These are phyloP conservation scores for Onychomys arenicola DNA, from an alignment of 2,797 vertebrate genomes.

Conservation along the genomic window DNA sequence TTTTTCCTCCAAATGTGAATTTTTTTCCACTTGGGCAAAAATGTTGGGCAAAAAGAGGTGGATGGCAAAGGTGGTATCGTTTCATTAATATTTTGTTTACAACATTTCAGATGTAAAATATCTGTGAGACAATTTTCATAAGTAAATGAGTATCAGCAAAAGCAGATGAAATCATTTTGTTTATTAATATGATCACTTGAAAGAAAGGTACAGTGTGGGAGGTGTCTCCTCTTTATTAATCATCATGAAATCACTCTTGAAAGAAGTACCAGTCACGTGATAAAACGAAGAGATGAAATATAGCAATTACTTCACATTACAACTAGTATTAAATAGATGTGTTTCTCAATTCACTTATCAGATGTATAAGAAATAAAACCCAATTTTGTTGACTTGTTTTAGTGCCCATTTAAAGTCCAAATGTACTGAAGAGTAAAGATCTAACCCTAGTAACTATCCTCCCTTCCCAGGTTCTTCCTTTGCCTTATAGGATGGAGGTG, in stretches of 20 bases:
- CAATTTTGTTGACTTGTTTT: conserved; percentile 18
- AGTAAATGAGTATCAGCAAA: neutral
- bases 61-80: neutral
- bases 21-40: neutral
- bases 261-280: neutral
- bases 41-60: neutral
- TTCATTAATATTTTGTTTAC: neutral
- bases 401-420: neutral
- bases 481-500: neutral
- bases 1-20: conserved; percentile 50
- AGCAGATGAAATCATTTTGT: neutral
- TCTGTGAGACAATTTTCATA: neutral
- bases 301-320: neutral
- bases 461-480: neutral
- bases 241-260: neutral
- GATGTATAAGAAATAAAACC: neutral
- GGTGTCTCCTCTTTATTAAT: neutral
- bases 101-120: conserved; percentile 19
- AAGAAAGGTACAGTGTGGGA: neutral
- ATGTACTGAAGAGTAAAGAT: neutral
- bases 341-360: neutral
- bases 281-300: neutral
- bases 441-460: neutral
- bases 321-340: neutral
- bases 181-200: conserved; percentile 7